phyloP scores from a whole-genome alignment of 1,140 invertebrate species.

The Brachystomella parvula region DNA sequence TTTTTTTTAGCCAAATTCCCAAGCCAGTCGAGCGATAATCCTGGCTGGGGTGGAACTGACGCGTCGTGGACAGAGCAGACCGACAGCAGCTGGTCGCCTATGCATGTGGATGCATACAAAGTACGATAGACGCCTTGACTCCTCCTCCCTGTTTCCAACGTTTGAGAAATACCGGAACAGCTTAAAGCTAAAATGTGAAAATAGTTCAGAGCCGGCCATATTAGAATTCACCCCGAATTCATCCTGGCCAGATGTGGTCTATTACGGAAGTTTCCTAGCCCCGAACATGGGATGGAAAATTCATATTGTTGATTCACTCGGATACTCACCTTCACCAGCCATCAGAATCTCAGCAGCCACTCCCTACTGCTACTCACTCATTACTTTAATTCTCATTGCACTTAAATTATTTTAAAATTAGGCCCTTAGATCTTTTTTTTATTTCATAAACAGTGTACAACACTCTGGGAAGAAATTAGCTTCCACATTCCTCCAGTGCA shows the following conservation, averaged over 20 bases:
- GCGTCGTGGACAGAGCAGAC: constrained; percentile 63
- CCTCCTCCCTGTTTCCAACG: constrained; percentile 54
- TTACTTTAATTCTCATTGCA: no score
- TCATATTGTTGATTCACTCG: constrained; percentile 59
- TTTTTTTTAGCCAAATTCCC: not conserved
- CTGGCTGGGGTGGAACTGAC: constrained; percentile 78
- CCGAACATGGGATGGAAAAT: constrained; percentile 87
- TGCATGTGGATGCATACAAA: constrained; percentile 60
- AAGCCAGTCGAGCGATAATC: constrained; percentile 41
- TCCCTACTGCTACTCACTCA: no score
- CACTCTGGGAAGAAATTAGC: no score
- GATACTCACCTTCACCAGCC: no score
- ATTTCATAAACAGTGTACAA: no score
- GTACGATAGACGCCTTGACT: constrained; percentile 66
- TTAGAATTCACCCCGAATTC: constrained; percentile 78
- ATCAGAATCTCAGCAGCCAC: no score
- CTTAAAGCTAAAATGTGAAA: constrained; percentile 58
- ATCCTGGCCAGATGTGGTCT: constrained; percentile 83
- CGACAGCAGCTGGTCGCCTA: constrained; percentile 69
- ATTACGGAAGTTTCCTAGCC: constrained; percentile 88
- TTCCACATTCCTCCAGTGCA: no score
- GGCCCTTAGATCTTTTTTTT: no score
- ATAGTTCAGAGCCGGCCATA: constrained; percentile 58
- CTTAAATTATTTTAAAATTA: no score
- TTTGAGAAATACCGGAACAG: constrained; percentile 77